phyloP scores from a whole-genome alignment of 2,888 invertebrate genomes.

The Chrysina gloriosa region DNA sequence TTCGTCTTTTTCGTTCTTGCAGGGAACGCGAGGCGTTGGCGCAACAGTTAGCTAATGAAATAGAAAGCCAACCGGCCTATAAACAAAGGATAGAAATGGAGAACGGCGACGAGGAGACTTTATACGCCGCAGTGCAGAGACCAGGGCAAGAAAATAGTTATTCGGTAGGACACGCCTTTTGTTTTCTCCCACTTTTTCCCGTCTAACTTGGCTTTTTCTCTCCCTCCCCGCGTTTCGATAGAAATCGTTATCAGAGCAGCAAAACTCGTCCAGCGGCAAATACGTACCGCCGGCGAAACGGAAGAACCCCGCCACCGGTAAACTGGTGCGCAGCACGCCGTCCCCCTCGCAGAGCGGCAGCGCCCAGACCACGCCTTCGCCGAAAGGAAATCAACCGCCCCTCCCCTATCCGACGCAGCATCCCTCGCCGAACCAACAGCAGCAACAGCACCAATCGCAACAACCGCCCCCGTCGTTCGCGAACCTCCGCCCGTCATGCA shows the following conservation, averaged over 20 bases:
- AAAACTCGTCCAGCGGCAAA: constrained; percentile 67
- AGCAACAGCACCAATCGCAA: constrained; percentile 42
- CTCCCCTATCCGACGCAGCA: constrained; percentile 39
- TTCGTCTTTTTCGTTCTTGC: constrained; percentile 13
- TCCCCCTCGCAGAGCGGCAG: constrained; percentile 64
- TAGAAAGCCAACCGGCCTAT: constrained; percentile 87
- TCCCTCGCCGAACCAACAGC: constrained; percentile 50
- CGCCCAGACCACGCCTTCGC: constrained; percentile 60
- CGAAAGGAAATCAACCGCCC: constrained; percentile 53
- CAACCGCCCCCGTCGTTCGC: constrained; percentile 39
- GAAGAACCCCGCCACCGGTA: constrained; percentile 74
- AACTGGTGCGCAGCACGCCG: constrained; percentile 74
- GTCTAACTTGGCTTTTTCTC: too few species aligned
- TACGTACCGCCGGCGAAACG: constrained; percentile 85
- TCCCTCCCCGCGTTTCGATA: background rate
- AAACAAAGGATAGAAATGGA: constrained; percentile 87
- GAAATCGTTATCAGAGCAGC: constrained; percentile 34
- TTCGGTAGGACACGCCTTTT: constrained; percentile 36
- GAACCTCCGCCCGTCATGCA: constrained; percentile 53
- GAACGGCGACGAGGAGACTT: constrained; percentile 92
- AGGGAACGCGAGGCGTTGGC: constrained; percentile 87
- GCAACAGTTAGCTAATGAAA: constrained; percentile 90
- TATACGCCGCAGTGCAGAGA: constrained; percentile 86
- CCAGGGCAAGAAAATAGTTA: constrained; percentile 60
- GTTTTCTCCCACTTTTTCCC: background rate